phyloP scores from a whole-genome alignment of 2,888 invertebrate genomes.

The Andrena flavipes region DNA sequence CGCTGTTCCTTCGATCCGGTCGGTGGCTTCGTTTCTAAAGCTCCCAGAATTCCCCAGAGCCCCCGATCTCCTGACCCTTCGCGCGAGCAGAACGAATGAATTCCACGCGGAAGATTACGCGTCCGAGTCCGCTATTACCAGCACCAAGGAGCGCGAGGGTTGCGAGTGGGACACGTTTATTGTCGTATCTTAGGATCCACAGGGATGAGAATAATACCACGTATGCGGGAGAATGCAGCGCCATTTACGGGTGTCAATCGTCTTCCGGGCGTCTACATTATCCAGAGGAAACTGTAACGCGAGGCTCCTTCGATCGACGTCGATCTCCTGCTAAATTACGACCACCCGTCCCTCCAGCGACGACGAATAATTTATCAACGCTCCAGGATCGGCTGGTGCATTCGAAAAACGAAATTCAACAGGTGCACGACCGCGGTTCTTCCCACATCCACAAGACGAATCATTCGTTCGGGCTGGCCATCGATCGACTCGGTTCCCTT shows the following conservation, averaged over 20 bases:
- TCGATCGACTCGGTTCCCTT: conserved; percentile 13
- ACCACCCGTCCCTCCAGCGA: not conserved
- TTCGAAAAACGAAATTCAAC: conserved; percentile 50
- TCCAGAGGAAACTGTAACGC: not conserved
- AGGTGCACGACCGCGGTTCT: conserved; percentile 13
- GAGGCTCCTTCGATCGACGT: conserved; percentile 12
- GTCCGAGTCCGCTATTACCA: no score
- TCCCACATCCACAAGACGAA: not conserved
- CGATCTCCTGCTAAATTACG: conserved; percentile 35
- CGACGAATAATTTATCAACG: conserved; percentile 38
- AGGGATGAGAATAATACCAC: no score
- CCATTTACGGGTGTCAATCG: conserved; percentile 17
- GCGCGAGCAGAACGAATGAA: not conserved
- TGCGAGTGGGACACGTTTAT: no score
- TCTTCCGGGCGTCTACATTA: not conserved
- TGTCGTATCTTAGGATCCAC: no score
- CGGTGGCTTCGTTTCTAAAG: not conserved
- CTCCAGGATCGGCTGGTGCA: not conserved
- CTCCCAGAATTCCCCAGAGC: not conserved
- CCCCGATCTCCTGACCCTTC: conserved; percentile 3
- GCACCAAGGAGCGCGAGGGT: no score
- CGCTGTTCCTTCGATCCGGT: not conserved
- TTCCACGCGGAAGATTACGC: no score
- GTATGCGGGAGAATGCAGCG: no score
- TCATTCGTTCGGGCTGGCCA: conserved; percentile 6